Evolutionary conservation across 2,797 vertebrate genomes (phyloP).

Genomic region (Coccyzus lansbergi): DNA sequence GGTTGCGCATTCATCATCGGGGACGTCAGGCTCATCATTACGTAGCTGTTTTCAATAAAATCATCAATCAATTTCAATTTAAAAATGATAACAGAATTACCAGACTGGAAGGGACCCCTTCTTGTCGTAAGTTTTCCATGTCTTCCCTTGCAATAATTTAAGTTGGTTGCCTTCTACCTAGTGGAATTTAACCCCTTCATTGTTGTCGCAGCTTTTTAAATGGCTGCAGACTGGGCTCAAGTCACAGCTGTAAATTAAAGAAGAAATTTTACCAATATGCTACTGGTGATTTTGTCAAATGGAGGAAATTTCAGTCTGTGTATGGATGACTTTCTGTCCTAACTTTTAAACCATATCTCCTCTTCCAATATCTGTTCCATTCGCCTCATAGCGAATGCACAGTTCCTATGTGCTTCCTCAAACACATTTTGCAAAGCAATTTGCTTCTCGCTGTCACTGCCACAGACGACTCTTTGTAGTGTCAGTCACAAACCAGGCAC

Average conservation of each 20-base stretch:
- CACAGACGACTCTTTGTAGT: neutral
- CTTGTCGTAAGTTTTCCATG: neutral
- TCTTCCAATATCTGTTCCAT: neutral
- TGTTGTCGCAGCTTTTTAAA: neutral
- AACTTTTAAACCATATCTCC: neutral
- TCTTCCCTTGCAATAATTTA: neutral
- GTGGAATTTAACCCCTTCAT: neutral
- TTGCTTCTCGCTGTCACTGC: constrained; percentile 18
- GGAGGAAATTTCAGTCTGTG: neutral
- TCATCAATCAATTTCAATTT: neutral
- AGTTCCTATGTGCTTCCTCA: neutral
- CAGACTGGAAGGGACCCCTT: neutral
- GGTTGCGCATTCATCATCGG: neutral
- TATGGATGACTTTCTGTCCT: neutral
- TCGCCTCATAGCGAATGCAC: neutral
- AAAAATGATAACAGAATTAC: neutral
- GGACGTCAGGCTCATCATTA: neutral
- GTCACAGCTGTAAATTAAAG: neutral
- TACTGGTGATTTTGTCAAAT: neutral
- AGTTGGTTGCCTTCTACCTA: neutral
- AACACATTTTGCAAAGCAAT: constrained; percentile 10
- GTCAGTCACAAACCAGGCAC: constrained; percentile 3
- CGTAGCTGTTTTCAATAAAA: neutral
- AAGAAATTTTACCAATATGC: neutral
- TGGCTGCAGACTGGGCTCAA: neutral